Evolutionary conservation across 2,113 vertebrate genomes (phyloP).

Genomic region (Tragelaphus buxtoni): DNA sequence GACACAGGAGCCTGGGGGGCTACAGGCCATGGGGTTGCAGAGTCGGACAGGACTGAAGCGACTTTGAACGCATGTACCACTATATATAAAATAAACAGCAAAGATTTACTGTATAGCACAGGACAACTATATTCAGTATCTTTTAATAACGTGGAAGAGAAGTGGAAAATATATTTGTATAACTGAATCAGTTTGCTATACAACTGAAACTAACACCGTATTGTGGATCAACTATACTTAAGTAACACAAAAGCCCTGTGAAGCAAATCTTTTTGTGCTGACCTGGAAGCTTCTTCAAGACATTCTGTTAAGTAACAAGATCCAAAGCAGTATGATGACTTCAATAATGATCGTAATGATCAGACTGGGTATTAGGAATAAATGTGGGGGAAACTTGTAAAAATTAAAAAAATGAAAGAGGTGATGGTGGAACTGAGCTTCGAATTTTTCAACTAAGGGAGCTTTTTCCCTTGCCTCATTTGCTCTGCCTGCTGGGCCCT

Average conservation of each 20-base stretch:
- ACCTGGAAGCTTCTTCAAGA: neutral
- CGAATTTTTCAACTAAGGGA: neutral
- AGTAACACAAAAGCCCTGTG: neutral
- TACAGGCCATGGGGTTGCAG: neutral
- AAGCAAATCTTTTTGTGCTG: neutral
- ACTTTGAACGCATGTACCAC: neutral
- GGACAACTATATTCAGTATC: neutral
- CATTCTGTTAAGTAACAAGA: neutral
- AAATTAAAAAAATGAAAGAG: neutral
- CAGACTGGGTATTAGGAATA: neutral
- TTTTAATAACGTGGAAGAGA: neutral
- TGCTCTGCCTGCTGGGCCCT: neutral
- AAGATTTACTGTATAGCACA: neutral
- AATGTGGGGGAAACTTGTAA: accelerated
- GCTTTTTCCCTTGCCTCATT: neutral
- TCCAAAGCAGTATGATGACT: too few species aligned
- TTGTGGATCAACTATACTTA: neutral
- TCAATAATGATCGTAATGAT: neutral
- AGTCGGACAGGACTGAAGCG: neutral
- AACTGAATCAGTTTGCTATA: neutral
- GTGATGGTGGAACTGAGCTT: neutral
- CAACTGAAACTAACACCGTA: neutral
- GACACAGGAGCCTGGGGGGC: neutral
- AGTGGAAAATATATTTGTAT: neutral
- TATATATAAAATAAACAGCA: too few species aligned